Percentiles rank a stretch among this genome's conserved stretches.
Evolutionary conservation across 1,140 invertebrate genomes (phyloP).

Genomic region (Eueides isabella): DNA sequence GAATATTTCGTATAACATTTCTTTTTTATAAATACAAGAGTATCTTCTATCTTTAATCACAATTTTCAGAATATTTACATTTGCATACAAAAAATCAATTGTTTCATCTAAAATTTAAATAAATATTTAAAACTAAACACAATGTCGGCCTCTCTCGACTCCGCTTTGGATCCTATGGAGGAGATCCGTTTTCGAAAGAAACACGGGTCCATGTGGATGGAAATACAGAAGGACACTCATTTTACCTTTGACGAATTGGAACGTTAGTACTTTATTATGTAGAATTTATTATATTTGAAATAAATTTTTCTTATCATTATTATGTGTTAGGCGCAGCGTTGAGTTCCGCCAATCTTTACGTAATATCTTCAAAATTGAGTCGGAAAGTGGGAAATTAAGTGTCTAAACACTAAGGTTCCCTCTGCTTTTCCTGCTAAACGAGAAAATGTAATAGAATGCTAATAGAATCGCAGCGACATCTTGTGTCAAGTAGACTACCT

Average conservation of each 20-base stretch:
- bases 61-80: background rate
- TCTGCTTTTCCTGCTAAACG: too few relatives aligned
- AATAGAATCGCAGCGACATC: background rate
- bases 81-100: background rate
- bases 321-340: too few relatives aligned
- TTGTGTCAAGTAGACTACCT: background rate
- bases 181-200: conserved; percentile 83
- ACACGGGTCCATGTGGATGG: conserved; percentile 75
- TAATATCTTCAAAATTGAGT: too few relatives aligned
- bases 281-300: background rate
- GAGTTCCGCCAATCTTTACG: too few relatives aligned
- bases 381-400: too few relatives aligned
- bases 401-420: too few relatives aligned
- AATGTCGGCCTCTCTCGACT: conserved; percentile 77
- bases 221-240: conserved; percentile 74
- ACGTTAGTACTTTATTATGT: conserved; percentile 44
- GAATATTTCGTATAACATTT: too few relatives aligned
- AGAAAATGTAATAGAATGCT: too few relatives aligned
- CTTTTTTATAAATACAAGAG: background rate
- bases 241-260: conserved; percentile 74
- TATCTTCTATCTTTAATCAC: background rate
- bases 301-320: too few relatives aligned
- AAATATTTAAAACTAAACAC: conserved; percentile 7
- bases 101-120: background rate
- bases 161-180: conserved; percentile 81